Conservation (phyloP, 2,797 vertebrate species). For the Takifugu ocellatus region DNA sequence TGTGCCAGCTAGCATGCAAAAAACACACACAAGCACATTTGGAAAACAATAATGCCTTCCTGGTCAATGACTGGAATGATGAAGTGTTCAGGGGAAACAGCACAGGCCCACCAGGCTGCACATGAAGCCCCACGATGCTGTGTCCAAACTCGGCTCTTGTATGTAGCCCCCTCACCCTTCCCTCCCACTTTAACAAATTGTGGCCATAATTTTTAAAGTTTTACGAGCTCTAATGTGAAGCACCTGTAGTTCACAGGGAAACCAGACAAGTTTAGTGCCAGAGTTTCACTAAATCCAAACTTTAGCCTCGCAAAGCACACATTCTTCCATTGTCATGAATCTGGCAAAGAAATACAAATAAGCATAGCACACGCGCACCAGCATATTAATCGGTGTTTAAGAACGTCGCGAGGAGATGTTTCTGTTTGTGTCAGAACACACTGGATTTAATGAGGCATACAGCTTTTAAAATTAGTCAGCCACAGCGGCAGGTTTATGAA, state of each 20-base stretch:
- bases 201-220: slow-evolving; percentile 75
- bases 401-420: slow-evolving; percentile 1
- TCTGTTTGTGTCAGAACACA: slow-evolving; percentile 19
- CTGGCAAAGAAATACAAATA: too few relatives aligned
- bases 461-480: slow-evolving; percentile 51
- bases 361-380: too few relatives aligned
- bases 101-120: slow-evolving; percentile 62
- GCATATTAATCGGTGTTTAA: too few relatives aligned
- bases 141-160: slow-evolving; percentile 49
- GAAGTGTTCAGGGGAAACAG: slow-evolving; percentile 75
- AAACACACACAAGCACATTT: slow-evolving; percentile 20
- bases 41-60: slow-evolving; percentile 74
- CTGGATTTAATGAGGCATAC: slow-evolving; percentile 37
- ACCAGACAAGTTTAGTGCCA: slow-evolving; percentile 49
- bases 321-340: too few relatives aligned
- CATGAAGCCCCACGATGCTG: slow-evolving; percentile 45
- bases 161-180: slow-evolving; percentile 10
- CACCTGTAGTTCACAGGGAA: slow-evolving; percentile 74
- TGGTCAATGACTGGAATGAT: slow-evolving; percentile 67
- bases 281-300: slow-evolving; percentile 20
- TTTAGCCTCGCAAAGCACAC: slow-evolving; percentile 7
- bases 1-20: slow-evolving; percentile 56
- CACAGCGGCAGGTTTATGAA: slow-evolving; percentile 21
- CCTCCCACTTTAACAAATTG: slow-evolving; percentile 64
- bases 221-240: slow-evolving; percentile 78